phyloP scores from a whole-genome alignment of 2,888 invertebrate genomes.

The Gymnoscelis rufifasciata region DNA sequence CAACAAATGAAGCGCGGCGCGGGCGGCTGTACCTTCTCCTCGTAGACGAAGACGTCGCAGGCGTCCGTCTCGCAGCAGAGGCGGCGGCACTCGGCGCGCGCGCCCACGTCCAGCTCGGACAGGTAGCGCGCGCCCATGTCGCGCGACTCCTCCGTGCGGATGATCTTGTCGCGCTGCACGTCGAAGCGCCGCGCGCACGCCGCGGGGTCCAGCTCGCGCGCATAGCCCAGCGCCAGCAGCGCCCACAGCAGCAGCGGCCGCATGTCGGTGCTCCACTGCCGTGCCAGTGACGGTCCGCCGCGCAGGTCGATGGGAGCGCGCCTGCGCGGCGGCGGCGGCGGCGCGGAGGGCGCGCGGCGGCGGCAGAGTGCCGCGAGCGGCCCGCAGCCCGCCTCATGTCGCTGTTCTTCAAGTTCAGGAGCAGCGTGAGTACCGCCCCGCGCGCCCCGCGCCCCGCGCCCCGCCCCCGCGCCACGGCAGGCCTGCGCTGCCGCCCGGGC shows the following conservation, averaged over 20 bases:
- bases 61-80: slow-evolving; percentile 92
- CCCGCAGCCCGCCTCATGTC: slow-evolving; percentile 58
- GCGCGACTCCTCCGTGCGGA: slow-evolving; percentile 92
- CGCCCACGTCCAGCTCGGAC: slow-evolving; percentile 89
- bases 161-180: slow-evolving; percentile 92
- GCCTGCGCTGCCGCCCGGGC: too few species aligned
- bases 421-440: slow-evolving; percentile 60
- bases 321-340: background rate
- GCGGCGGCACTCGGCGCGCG: slow-evolving; percentile 88
- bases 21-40: slow-evolving; percentile 86
- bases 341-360: slow-evolving; percentile 12
- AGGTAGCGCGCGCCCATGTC: slow-evolving; percentile 93
- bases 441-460: background rate
- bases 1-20: background rate
- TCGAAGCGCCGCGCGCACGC: slow-evolving; percentile 88
- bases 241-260: slow-evolving; percentile 39
- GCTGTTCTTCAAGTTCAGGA: slow-evolving; percentile 77
- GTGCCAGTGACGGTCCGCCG: slow-evolving; percentile 12
- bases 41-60: slow-evolving; percentile 95
- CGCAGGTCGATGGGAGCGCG: background rate
- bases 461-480: too few species aligned
- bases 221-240: slow-evolving; percentile 44
- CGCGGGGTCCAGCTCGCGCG: slow-evolving; percentile 80
- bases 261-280: slow-evolving; percentile 14
- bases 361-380: slow-evolving; percentile 28